A percentile compares a stretch with the other conserved stretches of the same genome.
Evolutionary conservation across 2,797 vertebrate species (phyloP).

Genomic region (Manis javanica): DNA sequence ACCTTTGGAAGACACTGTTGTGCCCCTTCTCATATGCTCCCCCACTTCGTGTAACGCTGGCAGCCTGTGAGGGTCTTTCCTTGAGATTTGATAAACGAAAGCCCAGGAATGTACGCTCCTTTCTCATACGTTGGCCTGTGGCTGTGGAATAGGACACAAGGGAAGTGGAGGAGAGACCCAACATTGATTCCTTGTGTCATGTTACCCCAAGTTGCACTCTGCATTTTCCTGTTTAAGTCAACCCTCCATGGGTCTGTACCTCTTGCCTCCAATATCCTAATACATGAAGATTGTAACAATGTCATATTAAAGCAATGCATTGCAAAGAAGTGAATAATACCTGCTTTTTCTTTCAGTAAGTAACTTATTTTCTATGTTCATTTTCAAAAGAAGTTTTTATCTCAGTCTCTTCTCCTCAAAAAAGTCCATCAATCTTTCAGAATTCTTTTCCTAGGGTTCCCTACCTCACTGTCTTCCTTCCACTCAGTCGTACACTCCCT

Average conservation of each 20-base stretch:
- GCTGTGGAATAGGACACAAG: background rate
- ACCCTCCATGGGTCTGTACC: background rate
- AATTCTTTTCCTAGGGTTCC: background rate
- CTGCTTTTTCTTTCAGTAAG: background rate
- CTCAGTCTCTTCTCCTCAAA: background rate
- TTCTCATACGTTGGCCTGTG: background rate
- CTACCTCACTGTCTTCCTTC: background rate
- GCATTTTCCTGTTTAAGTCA: background rate
- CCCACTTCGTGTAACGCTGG: background rate
- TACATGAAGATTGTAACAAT: background rate
- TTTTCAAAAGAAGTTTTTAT: background rate
- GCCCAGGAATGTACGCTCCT: background rate
- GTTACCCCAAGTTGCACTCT: background rate
- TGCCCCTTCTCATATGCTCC: background rate
- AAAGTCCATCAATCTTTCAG: background rate
- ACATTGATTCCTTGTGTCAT: background rate
- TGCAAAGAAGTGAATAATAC: background rate
- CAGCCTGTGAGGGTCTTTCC: background rate
- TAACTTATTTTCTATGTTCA: constrained; percentile 13
- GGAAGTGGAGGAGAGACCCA: background rate
- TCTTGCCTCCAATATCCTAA: background rate
- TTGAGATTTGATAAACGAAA: background rate
- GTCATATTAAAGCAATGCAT: background rate
- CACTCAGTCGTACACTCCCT: background rate
- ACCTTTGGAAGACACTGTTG: background rate